phyloP scores from a whole-genome alignment of 1,140 invertebrate genomes.

The Ceratosolen solmsi region DNA sequence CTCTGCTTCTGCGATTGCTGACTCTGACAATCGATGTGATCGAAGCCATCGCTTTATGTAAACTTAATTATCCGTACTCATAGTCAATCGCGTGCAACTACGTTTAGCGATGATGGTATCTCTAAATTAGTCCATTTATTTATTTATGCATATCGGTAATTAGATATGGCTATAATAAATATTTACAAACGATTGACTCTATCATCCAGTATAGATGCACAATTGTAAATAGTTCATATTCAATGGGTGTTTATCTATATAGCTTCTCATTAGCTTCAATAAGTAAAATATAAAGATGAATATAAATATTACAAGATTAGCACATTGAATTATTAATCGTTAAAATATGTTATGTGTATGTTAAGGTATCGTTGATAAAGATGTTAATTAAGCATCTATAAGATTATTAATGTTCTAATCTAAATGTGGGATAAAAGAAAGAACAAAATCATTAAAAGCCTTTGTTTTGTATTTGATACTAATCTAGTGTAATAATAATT shows the following conservation, averaged over 20 bases:
- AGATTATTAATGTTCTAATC: no score
- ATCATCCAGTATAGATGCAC: not conserved
- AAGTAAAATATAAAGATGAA: not conserved
- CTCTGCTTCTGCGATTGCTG: not conserved
- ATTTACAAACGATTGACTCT: not conserved
- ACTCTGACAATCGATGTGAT: not conserved
- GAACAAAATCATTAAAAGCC: not conserved
- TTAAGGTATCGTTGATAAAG: no score
- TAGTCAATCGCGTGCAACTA: not conserved
- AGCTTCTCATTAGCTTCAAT: not conserved
- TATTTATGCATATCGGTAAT: not conserved
- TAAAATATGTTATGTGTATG: no score
- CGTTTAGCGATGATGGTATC: not conserved
- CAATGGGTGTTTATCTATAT: not conserved
- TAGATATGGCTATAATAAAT: not conserved
- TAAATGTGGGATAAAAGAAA: not conserved
- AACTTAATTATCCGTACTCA: not conserved
- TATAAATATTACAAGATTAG: not conserved
- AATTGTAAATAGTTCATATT: not conserved
- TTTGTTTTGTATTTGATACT: not conserved
- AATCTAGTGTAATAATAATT: not conserved
- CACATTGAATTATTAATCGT: not conserved
- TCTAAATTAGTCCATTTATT: not conserved
- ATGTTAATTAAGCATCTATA: no score
- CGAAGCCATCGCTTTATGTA: not conserved